Base-by-base conservation (phyloP, 2,888 invertebrate genomes). In the Phaonia tiefii region DNA sequence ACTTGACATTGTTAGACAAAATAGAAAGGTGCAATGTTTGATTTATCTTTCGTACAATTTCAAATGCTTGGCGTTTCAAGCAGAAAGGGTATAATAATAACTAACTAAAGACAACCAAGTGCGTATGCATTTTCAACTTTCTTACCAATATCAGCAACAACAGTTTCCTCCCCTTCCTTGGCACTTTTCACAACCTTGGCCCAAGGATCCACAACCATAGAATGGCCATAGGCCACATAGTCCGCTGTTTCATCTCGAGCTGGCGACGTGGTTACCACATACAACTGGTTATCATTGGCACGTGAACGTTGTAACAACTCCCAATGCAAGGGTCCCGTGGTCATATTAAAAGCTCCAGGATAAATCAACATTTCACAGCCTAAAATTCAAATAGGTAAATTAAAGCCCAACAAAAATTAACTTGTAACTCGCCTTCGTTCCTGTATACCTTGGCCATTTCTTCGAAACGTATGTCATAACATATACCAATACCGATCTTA, bases 271-370 rank as follows among this genome's bases (percentile, higher is more conserved):
- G 95, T 93, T 5, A 96, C 96, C 13, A 98, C 95, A 92, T 94
- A 99, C 22, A 97, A 91, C 91, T 98, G 98, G 89, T 96, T 95
- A 91, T 99, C 98, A 66, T 95, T 92, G 25, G 99, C 98, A 51
- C 98, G 92, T 0, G 94, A 93, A 39, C 96, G 92, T 77, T 94
- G 95, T 5, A 99, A 91, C 0, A 98, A 90, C 87, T 98, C 96
- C 98, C 98, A 99, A 90, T 99, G 99, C 42, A 95, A 91, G 0
- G 98, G 98, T 0, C 99, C 99, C 0, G 99, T 99, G 1, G 97
- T 97, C 96, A 96, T 96, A 91, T 98, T 99, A 91, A 99, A 99
- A 1, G 98, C 98, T 26, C 95, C 98, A 0, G 99, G 99, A 91
- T 98, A 99, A 25, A 99, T 91, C 31, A 99, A 91, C 85, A 98